A percentile compares a stretch with the other conserved stretches of the same genome.
Conservation (phyloP, 2,797 vertebrate genomes). For the Garrulus glandarius region DNA sequence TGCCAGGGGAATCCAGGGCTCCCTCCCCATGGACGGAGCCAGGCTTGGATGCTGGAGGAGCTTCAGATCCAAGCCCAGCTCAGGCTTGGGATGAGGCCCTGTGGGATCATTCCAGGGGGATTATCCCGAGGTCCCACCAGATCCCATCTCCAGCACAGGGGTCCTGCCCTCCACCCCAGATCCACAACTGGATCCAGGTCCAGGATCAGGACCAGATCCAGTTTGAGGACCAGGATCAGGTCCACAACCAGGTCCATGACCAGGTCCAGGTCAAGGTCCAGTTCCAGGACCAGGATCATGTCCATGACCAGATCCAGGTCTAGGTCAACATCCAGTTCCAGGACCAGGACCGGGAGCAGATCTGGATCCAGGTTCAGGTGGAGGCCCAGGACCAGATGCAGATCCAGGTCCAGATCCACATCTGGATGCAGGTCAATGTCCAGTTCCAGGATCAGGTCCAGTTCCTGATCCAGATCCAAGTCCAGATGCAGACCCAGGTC, state of each 20-base stretch:
- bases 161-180: fast-evolving
- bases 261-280: fast-evolving
- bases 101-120: fast-evolving
- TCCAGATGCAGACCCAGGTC: background rate
- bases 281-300: background rate
- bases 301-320: no score
- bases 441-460: background rate
- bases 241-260: no score
- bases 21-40: fast-evolving
- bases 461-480: background rate
- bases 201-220: no score
- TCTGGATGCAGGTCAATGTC: background rate
- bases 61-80: background rate
- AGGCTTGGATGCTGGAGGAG: background rate
- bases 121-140: background rate
- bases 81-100: fast-evolving
- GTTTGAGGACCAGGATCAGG: no score
- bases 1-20: background rate
- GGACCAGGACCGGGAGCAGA: no score
- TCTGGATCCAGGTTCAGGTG: fast-evolving
- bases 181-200: background rate
- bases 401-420: fast-evolving
- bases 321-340: background rate
- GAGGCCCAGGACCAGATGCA: background rate
- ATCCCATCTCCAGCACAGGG: background rate